Conservation (phyloP, 35 echinoderm and acorn worm species). For the Apostichopus japonicus region DNA sequence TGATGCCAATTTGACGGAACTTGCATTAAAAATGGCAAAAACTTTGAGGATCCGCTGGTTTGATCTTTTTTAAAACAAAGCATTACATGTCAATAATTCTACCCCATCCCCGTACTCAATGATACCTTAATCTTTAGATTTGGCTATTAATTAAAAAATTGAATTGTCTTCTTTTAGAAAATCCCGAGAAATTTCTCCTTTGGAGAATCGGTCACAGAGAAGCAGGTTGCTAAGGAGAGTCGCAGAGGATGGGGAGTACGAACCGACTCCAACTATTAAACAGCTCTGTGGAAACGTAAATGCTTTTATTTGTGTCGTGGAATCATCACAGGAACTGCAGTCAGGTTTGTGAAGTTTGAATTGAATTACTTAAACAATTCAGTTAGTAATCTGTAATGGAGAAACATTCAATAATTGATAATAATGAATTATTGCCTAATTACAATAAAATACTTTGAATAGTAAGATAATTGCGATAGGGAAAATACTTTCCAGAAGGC, state of each 20-base stretch:
- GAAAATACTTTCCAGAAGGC: neutral
- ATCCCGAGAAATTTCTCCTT: constrained; percentile 47
- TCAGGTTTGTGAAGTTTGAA: constrained; percentile 28
- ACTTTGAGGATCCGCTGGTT: too few species aligned
- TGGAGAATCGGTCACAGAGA: constrained; percentile 39
- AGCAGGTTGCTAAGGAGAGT: constrained; percentile 45
- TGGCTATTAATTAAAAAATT: constrained; percentile 6
- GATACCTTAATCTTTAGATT: neutral
- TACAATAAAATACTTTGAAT: too few species aligned
- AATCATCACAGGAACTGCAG: constrained; percentile 57
- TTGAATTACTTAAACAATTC: too few species aligned
- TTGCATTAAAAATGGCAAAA: too few species aligned
- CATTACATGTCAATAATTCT: too few species aligned
- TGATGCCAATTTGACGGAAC: too few species aligned
- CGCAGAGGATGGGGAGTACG: constrained; percentile 53
- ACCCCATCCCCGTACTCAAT: neutral
- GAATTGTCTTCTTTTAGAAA: constrained; percentile 17
- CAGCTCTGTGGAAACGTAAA: constrained; percentile 71
- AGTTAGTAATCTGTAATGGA: too few species aligned
- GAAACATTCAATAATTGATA: too few species aligned
- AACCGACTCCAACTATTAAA: constrained; percentile 69
- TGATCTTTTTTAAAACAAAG: too few species aligned
- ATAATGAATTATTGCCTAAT: too few species aligned
- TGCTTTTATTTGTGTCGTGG: constrained; percentile 93
- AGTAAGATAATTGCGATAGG: neutral